Percentiles rank a stretch among this genome's conserved stretches.
These are phyloP conservation scores for Sinhomidia bicolor DNA, from an alignment of 2,888 invertebrate species.

Conservation along the genomic window DNA sequence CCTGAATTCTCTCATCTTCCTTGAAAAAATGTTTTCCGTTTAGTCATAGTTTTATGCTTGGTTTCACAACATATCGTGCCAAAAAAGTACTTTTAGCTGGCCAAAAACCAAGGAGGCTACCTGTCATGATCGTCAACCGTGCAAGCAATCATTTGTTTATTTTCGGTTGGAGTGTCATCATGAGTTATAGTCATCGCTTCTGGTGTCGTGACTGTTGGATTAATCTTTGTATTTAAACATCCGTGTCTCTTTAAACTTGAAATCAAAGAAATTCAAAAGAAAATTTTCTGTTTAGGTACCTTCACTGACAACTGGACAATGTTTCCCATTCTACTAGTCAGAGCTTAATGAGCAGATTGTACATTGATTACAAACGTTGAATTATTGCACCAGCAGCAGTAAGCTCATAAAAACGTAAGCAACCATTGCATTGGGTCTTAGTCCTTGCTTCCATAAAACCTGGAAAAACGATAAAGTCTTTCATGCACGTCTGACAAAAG, in stretches of 20 bases:
- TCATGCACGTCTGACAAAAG: neutral
- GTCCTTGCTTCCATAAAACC: neutral
- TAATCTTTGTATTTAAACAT: neutral
- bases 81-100: neutral
- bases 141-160: neutral
- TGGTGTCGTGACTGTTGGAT: constrained; percentile 13
- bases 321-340: too few species aligned
- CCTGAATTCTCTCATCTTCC: neutral
- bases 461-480: neutral
- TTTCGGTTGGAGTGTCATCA: neutral
- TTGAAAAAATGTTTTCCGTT: neutral
- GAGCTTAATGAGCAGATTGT: too few species aligned
- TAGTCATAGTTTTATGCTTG: constrained; percentile 52
- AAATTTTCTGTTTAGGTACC: neutral
- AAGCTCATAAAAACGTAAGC: neutral
- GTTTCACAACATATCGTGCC: constrained; percentile 47
- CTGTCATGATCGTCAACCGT: neutral
- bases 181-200: neutral
- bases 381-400: too few species aligned
- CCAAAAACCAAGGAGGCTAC: neutral
- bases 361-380: too few species aligned
- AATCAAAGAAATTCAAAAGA: too few species aligned
- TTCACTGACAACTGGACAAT: too few species aligned
- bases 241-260: neutral
- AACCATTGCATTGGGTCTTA: neutral